phyloP scores from a whole-genome alignment of 2,113 vertebrate genomes.

The Sylvilagus bachmani region DNA sequence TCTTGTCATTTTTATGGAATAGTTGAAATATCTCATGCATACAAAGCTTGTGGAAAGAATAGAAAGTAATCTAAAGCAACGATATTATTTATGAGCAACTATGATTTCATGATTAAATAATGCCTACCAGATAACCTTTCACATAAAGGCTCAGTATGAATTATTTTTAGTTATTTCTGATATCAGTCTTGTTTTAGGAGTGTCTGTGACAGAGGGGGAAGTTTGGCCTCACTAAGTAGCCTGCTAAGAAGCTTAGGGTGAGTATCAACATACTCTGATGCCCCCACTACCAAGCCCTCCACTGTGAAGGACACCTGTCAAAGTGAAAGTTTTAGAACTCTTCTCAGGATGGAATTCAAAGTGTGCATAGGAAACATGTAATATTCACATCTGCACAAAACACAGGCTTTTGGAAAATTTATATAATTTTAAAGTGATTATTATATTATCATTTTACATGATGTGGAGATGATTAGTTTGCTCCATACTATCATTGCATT shows the following conservation, averaged over 20 bases:
- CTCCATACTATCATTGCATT: not conserved
- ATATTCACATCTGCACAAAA: not conserved
- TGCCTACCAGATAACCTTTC: not conserved
- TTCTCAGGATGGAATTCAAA: not conserved
- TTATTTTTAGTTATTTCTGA: not conserved
- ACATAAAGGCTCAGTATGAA: not conserved
- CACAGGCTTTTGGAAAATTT: not conserved
- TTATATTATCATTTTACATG: not conserved
- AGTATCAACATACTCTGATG: not conserved
- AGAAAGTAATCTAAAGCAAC: not conserved
- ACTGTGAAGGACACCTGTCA: not conserved
- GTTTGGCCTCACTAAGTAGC: too few species aligned
- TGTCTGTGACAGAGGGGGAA: not conserved
- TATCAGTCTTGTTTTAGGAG: not conserved
- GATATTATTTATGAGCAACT: not conserved
- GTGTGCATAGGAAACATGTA: not conserved
- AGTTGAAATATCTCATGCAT: not conserved
- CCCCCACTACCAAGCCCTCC: not conserved
- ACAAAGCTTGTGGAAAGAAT: not conserved
- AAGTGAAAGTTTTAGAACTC: not conserved
- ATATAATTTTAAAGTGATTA: not conserved
- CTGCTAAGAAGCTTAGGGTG: too few species aligned
- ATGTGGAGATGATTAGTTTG: not conserved
- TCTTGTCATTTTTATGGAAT: not conserved
- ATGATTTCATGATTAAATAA: not conserved